A percentile compares a stretch with the other conserved stretches of the same genome.
phyloP scores from a whole-genome alignment of 2,797 vertebrate species.

The Dromococcyx pavoninus region DNA sequence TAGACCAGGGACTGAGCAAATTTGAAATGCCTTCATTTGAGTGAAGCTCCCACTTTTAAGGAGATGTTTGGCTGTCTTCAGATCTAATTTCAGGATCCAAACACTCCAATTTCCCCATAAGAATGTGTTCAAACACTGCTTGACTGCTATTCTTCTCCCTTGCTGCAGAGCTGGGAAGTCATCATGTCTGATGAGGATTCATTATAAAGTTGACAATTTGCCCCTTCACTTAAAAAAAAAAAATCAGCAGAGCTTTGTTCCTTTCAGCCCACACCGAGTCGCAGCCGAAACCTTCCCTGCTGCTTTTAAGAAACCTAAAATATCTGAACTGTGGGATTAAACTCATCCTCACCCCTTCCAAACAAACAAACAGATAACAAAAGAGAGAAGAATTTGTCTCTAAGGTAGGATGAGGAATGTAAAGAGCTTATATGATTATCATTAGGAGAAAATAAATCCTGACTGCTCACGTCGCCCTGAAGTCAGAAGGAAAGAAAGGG shows the following conservation, averaged over 20 bases:
- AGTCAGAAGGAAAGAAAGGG: background rate
- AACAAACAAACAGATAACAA: slow-evolving; percentile 2
- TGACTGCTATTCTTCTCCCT: background rate
- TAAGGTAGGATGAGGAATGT: background rate
- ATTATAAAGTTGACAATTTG: slow-evolving; percentile 42
- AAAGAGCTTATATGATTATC: background rate
- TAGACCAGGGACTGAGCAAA: background rate
- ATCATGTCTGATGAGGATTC: background rate
- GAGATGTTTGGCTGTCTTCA: slow-evolving; percentile 23
- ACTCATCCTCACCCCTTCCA: background rate
- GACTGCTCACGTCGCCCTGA: background rate
- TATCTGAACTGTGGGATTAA: background rate
- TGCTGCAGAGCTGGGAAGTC: slow-evolving; percentile 14
- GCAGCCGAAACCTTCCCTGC: background rate
- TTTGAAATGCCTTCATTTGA: background rate
- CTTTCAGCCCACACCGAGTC: background rate
- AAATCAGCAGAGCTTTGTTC: background rate
- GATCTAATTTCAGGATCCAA: slow-evolving; percentile 44
- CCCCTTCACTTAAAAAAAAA: slow-evolving; percentile 22
- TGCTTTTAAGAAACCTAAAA: background rate
- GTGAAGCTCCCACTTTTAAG: background rate
- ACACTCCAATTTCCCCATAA: slow-evolving; percentile 40
- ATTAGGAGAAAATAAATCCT: background rate
- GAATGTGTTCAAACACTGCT: slow-evolving; percentile 47
- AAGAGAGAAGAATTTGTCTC: slow-evolving; percentile 1